Base-by-base conservation (phyloP, 2,797 vertebrate species). In the Cryptoprocta ferox region DNA sequence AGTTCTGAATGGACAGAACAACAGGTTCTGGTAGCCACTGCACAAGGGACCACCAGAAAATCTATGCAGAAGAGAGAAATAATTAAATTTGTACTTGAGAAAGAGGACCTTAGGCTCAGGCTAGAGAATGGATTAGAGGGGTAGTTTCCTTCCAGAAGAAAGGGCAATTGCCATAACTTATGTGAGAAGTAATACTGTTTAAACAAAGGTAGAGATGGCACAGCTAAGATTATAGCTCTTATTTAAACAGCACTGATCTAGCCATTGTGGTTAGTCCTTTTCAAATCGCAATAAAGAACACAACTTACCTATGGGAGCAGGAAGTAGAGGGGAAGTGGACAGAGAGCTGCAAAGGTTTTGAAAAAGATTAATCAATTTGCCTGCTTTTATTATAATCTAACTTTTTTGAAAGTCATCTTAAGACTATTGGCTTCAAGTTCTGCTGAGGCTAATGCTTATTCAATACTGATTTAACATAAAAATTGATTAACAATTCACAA, bases 401-500 rank as follows among this genome's bases (percentile, higher is more conserved):
- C 6, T 39, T 66, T 65, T 95, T 75, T n/a, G 39, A 32, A 96
- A 87, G 6, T 71, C 42, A 16, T 80, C n/a, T 94, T 66, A 89
- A 94, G 42, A 85, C 76, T 76, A n/a, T 39, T 61, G 28, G 11
- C 39, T 79, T 94, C 53, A 94, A 83, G 37, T 66, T 71, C 71
- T 68, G 8, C 53, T 87, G 63, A 82, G 37, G 37, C 14, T 76
- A 89, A 90, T 30, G 53, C 24, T 73, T 85, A 61, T 45, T 86
- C 42, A 83, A 39, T 70, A 89, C 24, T 53, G 10, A 83, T 80
- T 87, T 87, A 84, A 79, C 26, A 94, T 19, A 73, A 96, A 91
- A 91, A n/a, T 24, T 68, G 11, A 95, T 87, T 59, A 92, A 79
- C 12, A 95, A 70, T 71, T 70, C 88, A 19, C 42, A 95, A 75